Conservation (phyloP, 2,888 invertebrate genomes). For the Sphaerophoria rueppellii region DNA sequence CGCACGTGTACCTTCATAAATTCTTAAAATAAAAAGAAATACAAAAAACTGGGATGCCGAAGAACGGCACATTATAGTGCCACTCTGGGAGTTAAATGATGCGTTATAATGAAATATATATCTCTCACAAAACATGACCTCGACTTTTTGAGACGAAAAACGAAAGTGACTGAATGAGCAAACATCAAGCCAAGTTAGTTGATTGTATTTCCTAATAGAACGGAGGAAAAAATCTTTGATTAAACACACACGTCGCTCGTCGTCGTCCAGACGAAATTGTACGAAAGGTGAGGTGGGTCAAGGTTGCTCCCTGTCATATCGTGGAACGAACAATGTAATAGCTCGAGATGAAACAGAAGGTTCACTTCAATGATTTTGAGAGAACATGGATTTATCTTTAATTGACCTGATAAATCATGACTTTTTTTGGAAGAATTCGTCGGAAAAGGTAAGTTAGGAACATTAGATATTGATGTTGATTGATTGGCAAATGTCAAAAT, state of each 20-base stretch:
- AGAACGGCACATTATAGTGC: slow-evolving; percentile 29
- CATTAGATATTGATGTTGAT: too few species aligned
- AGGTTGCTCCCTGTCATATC: neutral
- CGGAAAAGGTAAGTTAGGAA: too few species aligned
- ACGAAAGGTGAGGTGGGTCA: slow-evolving; percentile 2
- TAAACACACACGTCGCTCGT: neutral
- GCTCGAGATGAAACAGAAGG: slow-evolving; percentile 2
- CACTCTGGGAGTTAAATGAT: slow-evolving; percentile 37
- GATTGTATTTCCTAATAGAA: slow-evolving; percentile 19
- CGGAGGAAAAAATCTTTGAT: slow-evolving; percentile 1
- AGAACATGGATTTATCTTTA: neutral
- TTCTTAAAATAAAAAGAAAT: neutral
- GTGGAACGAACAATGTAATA: neutral
- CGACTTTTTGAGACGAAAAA: slow-evolving; percentile 2
- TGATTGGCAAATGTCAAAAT: too few species aligned
- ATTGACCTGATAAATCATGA: neutral
- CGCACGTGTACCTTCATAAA: neutral
- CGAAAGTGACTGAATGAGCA: slow-evolving; percentile 23
- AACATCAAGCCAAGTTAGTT: slow-evolving; percentile 15
- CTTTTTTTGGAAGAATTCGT: neutral
- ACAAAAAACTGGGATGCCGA: slow-evolving; percentile 10
- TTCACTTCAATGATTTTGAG: slow-evolving; percentile 9
- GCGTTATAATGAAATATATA: slow-evolving; percentile 40
- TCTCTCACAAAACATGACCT: neutral
- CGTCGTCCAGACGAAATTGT: neutral